Evolutionary conservation across 2,888 invertebrate genomes (phyloP).

Genomic region (Brenthis ino): DNA sequence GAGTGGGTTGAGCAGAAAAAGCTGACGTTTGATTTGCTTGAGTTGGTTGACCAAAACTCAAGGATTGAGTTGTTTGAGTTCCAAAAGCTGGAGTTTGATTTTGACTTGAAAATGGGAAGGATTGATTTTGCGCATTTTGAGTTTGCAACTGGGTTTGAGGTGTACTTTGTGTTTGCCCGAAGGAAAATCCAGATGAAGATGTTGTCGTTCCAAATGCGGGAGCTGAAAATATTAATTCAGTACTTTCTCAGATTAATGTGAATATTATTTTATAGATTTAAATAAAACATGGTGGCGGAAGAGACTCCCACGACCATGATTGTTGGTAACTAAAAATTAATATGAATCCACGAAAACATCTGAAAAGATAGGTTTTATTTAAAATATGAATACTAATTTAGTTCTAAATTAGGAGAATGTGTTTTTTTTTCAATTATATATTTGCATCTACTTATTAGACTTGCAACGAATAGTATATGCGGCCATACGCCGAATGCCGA

Average conservation of each 20-base stretch:
- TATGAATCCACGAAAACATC: not conserved
- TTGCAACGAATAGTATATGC: no score
- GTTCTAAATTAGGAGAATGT: no score
- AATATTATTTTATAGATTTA: not conserved
- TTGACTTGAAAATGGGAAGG: conserved; percentile 18
- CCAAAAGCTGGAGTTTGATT: conserved; percentile 28
- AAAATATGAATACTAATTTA: no score
- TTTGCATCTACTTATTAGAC: no score
- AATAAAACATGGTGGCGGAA: not conserved
- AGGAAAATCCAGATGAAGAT: conserved; percentile 35
- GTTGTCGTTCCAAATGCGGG: conserved; percentile 43
- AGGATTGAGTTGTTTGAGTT: conserved; percentile 9
- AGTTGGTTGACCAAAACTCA: conserved; percentile 24
- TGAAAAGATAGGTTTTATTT: not conserved
- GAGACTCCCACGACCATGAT: no score
- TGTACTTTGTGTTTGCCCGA: conserved; percentile 33
- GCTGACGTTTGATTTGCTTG: conserved; percentile 13
- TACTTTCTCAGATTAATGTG: not conserved
- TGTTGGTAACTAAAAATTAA: not conserved
- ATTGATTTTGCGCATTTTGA: conserved; percentile 10
- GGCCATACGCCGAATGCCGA: no score
- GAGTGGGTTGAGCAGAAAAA: not conserved
- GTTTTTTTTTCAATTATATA: no score
- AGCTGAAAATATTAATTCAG: not conserved
- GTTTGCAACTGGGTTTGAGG: not conserved